phyloP scores from a whole-genome alignment of 2,888 invertebrate species.

The Chrysotoxum bicinctum region DNA sequence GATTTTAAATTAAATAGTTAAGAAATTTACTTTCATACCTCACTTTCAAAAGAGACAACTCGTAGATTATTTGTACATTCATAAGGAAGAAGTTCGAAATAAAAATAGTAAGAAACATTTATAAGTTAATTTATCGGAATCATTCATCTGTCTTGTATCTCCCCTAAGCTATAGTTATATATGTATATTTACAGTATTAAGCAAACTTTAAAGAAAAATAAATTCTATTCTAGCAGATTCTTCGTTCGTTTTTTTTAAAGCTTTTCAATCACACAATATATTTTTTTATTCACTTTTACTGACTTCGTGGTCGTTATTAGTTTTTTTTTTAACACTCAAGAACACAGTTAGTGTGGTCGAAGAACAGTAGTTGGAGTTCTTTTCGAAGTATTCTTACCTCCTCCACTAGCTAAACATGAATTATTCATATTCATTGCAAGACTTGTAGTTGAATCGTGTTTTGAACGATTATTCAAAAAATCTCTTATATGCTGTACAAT shows the following conservation, averaged over 20 bases:
- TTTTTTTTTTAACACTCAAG: constrained; percentile 36
- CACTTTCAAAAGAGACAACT: too few species aligned
- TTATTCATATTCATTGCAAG: constrained; percentile 77
- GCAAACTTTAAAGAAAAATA: neutral
- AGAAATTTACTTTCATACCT: too few species aligned
- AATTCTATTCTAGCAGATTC: neutral
- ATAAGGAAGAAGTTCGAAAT: neutral
- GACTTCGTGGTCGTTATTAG: constrained; percentile 27
- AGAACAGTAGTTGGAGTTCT: constrained; percentile 45
- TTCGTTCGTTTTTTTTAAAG: neutral
- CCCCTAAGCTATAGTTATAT: constrained; percentile 6
- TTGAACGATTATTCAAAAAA: constrained; percentile 86
- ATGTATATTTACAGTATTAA: constrained; percentile 9
- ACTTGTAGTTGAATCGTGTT: constrained; percentile 77
- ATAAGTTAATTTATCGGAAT: neutral
- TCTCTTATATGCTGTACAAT: constrained; percentile 98
- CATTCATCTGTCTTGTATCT: constrained; percentile 10
- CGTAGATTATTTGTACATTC: neutral
- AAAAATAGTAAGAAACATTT: neutral
- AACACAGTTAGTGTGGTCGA: constrained; percentile 62
- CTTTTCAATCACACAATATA: constrained; percentile 15
- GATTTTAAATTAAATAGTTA: too few species aligned
- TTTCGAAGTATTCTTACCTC: constrained; percentile 70
- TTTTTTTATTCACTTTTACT: neutral
- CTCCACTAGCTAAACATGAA: constrained; percentile 71